phyloP scores from a whole-genome alignment of 1,140 invertebrate species.

The Drosophila asahinai region DNA sequence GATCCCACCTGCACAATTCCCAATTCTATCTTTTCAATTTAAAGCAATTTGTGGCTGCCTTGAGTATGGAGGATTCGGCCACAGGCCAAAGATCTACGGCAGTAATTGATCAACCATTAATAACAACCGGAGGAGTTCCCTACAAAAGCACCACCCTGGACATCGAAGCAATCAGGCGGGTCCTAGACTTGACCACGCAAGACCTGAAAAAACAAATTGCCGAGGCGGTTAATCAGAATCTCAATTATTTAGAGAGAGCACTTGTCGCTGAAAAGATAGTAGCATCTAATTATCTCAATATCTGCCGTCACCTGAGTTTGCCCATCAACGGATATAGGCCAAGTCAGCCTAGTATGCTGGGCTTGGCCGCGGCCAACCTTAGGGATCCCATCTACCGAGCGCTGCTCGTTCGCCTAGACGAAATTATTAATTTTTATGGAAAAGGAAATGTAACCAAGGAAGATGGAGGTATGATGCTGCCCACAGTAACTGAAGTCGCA shows the following conservation, averaged over 20 bases:
- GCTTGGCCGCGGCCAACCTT: slow-evolving; percentile 52
- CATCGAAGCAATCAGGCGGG: slow-evolving; percentile 8
- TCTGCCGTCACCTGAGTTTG: slow-evolving; percentile 38
- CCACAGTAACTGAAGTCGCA: slow-evolving; percentile 1
- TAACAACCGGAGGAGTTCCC: slow-evolving; percentile 62
- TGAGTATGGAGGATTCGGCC: slow-evolving; percentile 37
- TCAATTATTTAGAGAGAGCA: neutral
- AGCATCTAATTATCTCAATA: slow-evolving; percentile 31
- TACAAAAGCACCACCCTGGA: slow-evolving; percentile 37
- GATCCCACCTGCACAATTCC: neutral
- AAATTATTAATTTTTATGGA: slow-evolving; percentile 26
- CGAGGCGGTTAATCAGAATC: neutral
- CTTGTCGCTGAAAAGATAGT: slow-evolving; percentile 21
- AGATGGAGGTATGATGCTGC: neutral
- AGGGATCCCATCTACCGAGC: slow-evolving; percentile 65
- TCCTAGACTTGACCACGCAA: slow-evolving; percentile 35
- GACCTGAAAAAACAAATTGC: slow-evolving; percentile 38
- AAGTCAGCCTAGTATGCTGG: slow-evolving; percentile 44
- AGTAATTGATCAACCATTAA: slow-evolving; percentile 37
- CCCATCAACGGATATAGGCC: slow-evolving; percentile 39
- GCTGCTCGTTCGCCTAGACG: slow-evolving; percentile 32
- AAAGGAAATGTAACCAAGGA: neutral
- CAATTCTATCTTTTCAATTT: slow-evolving; percentile 27
- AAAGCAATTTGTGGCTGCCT: slow-evolving; percentile 37
- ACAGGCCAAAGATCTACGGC: slow-evolving; percentile 8